Percentiles rank a stretch among this genome's conserved stretches.
Conservation (phyloP, 2,888 invertebrate species). For the Amblyteles armatorius region DNA sequence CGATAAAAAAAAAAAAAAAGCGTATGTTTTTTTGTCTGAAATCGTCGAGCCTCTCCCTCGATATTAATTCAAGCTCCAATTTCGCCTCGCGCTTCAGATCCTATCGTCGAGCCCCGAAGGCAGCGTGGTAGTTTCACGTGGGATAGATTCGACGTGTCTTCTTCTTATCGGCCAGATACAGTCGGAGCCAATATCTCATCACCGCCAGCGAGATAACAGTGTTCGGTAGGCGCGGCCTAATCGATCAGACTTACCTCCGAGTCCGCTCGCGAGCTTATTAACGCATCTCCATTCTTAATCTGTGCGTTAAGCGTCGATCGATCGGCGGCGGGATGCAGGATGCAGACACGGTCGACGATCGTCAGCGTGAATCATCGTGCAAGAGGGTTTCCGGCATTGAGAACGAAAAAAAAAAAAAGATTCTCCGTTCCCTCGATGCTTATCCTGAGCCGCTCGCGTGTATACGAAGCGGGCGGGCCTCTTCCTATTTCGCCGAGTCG, state of each 20-base stretch:
- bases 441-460: slow-evolving; percentile 42
- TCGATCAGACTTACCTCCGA: slow-evolving; percentile 14
- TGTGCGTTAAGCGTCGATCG: not conserved
- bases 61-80: not conserved
- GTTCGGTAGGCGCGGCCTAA: slow-evolving; percentile 17
- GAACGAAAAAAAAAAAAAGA: slow-evolving; percentile 18
- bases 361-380: slow-evolving; percentile 31
- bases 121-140: not conserved
- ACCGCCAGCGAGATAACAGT: not conserved
- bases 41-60: not conserved
- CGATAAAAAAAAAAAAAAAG: no score
- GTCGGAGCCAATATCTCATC: slow-evolving; percentile 1
- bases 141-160: slow-evolving; percentile 9
- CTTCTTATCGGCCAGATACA: not conserved
- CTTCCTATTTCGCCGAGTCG: slow-evolving; percentile 63
- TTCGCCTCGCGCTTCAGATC: not conserved
- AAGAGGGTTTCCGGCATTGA: slow-evolving; percentile 57
- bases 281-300: slow-evolving; percentile 16
- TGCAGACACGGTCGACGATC: slow-evolving; percentile 29
- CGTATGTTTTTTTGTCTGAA: no score
- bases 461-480: slow-evolving; percentile 20
- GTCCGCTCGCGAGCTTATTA: slow-evolving; percentile 1
- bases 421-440: slow-evolving; percentile 42
- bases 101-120: slow-evolving; percentile 1
- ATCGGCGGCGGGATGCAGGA: not conserved